Percentiles rank a stretch among this genome's conserved stretches.
phyloP scores from a whole-genome alignment of 2,797 vertebrate species.

The Eurystomus glaucurus region DNA sequence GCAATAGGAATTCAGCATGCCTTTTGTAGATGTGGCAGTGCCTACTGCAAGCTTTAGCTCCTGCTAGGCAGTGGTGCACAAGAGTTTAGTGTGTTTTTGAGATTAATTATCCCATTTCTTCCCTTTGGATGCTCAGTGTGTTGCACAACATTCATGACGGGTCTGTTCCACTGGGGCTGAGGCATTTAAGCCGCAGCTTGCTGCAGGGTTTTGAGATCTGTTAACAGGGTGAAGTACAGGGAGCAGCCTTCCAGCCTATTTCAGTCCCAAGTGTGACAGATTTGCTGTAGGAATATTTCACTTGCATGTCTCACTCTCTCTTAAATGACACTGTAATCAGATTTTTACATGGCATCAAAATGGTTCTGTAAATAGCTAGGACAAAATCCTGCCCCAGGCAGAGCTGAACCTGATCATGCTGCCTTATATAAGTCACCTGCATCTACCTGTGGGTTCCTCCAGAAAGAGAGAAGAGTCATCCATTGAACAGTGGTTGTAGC shows the following conservation, averaged over 20 bases:
- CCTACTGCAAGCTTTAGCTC: neutral
- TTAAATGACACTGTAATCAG: neutral
- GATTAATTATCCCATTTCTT: neutral
- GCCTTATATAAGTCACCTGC: neutral
- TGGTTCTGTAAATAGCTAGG: neutral
- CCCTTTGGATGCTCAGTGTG: neutral
- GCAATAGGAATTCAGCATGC: neutral
- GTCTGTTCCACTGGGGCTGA: neutral
- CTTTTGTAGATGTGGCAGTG: neutral
- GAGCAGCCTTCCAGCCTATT: neutral
- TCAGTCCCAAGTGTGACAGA: neutral
- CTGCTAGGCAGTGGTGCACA: neutral
- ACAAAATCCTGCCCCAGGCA: neutral
- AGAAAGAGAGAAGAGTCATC: neutral
- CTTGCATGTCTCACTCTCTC: neutral
- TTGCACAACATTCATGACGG: neutral
- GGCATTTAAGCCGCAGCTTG: slow-evolving; percentile 17
- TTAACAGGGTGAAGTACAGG: neutral
- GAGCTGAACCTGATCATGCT: neutral
- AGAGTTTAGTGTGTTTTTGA: neutral
- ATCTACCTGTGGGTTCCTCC: fast-evolving
- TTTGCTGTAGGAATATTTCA: slow-evolving; percentile 11
- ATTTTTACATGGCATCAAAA: neutral
- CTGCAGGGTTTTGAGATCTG: neutral
- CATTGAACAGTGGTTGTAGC: neutral